Evolutionary conservation across 1,140 invertebrate species (phyloP), one percentile per base, ranked within the genome.

Genomic region (Brachionus rubens): DNA sequence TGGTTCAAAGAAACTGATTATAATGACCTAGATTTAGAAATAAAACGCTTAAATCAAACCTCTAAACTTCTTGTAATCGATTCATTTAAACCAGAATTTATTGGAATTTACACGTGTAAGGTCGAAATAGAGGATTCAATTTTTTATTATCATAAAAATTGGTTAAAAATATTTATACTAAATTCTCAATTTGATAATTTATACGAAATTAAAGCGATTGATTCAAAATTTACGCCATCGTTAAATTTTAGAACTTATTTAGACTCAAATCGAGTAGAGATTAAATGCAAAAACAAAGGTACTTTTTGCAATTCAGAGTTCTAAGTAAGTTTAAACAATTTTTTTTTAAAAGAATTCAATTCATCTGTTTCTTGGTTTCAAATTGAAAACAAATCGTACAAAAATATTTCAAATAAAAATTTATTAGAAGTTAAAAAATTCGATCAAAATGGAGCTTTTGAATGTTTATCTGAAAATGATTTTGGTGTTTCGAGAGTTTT

Each of bases 1-100:
- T 65, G 59, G 59, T 21, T 26, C 6, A 65, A 28, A 46, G 59
- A 65, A 65, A 28, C 59, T 65, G 59, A 65, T 43, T 1, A 65
- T 24, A 43, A 30, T 43, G 36, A 65, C 9, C 7, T 26, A 26
- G 40, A 21, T 14, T 5, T 65, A 0, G 9, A 43, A 65, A 65
- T 43, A 24, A 43, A 30, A 1, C 24, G 43, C 2, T 41, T 65
- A 43, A 65, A 43, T 14, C 14, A 21, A 43, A 41, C 33, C 2
- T n/a, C 24, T 43, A 65, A 26, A 43, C 21, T 43, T 43, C 19
- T 65, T 43, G 24, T 65, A 24, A 46, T 65, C 24, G 59, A 65
- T 43, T 65, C 59, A 43, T 65, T 65, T 65, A 10, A 43, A 10
- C 59, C 14, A 5, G 21, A 21, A 12, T 21, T 30, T 43, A 43